Percentiles rank a stretch among this genome's conserved stretches.
Evolutionary conservation across 2,797 vertebrate species (phyloP).

Genomic region (Oreochromis mossambicus): DNA sequence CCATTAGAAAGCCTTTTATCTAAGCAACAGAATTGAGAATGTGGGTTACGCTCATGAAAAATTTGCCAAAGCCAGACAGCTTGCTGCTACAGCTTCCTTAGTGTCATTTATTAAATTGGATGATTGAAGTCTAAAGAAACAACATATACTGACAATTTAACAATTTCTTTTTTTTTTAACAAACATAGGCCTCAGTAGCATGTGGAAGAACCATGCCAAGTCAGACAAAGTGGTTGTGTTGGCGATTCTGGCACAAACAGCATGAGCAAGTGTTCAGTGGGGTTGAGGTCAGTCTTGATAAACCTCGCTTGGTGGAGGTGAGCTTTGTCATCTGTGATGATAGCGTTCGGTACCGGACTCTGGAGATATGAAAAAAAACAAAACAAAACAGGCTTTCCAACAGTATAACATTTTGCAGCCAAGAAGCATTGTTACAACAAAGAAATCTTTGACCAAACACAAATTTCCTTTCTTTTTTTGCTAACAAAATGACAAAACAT

Average conservation of each 20-base stretch:
- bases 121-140: background rate
- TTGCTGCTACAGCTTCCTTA: background rate
- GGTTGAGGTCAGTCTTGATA: background rate
- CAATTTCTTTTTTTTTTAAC: background rate
- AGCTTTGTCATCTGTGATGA: background rate
- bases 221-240: background rate
- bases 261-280: fast-evolving
- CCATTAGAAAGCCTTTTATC: background rate
- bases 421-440: background rate
- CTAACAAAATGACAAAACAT: background rate
- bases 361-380: background rate
- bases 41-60: background rate
- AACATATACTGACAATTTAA: background rate
- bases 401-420: background rate
- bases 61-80: background rate
- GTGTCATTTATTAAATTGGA: background rate
- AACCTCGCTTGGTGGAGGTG: background rate
- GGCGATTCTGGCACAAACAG: background rate
- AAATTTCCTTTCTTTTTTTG: background rate
- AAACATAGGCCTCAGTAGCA: background rate
- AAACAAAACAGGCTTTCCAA: background rate
- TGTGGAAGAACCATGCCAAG: background rate
- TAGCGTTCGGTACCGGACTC: background rate
- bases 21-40: background rate
- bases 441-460: background rate